These are phyloP conservation scores for Nephrotoma guestfalica DNA, from an alignment of 2,888 invertebrate species.

Conservation along the genomic window DNA sequence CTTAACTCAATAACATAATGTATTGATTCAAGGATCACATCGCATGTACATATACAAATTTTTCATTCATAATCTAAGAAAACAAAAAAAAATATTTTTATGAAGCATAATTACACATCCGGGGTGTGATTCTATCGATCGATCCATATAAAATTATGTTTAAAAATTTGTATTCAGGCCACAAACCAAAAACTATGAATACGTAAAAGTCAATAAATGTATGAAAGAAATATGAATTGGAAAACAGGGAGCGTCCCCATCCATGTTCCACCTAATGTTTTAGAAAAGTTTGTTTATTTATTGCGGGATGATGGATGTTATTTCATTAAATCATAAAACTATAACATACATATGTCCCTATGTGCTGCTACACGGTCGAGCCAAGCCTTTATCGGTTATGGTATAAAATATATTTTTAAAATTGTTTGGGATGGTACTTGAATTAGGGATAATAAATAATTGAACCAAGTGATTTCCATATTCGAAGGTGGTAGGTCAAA, in stretches of 20 bases:
- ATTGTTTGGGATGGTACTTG: too few species aligned
- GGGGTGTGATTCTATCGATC: background rate
- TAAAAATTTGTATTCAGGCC: too few species aligned
- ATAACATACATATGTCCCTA: background rate
- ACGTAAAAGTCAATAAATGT: background rate
- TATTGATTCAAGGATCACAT: background rate
- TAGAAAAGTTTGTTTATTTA: background rate
- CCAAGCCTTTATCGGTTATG: background rate
- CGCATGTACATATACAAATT: background rate
- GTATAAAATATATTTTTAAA: background rate
- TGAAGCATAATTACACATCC: background rate
- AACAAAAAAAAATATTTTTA: background rate
- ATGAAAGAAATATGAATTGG: background rate
- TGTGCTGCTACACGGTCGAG: background rate
- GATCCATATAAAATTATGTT: background rate
- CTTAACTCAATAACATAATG: background rate
- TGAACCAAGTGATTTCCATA: too few species aligned
- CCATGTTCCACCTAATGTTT: background rate
- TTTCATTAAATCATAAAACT: background rate
- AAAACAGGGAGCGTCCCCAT: background rate
- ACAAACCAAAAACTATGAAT: background rate
- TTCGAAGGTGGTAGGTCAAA: too few species aligned
- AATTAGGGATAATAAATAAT: too few species aligned
- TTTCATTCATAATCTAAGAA: background rate
- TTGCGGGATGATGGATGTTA: background rate